Evolutionary conservation across 2,113 vertebrate species (phyloP).

Genomic region (Scatophagus argus): DNA sequence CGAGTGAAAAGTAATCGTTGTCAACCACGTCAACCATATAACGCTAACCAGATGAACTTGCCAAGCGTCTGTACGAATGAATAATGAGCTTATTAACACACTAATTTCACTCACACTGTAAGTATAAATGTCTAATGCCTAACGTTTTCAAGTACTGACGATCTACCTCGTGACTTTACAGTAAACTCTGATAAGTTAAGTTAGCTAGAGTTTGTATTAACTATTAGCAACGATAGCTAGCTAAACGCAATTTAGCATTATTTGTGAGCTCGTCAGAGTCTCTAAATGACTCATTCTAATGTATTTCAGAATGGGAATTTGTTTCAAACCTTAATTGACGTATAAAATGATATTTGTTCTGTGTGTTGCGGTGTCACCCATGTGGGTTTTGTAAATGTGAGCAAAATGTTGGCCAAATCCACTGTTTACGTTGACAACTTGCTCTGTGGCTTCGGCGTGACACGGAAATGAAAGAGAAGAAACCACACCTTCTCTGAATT

Average conservation of each 20-base stretch:
- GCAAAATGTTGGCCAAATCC: background rate
- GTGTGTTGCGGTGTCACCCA: background rate
- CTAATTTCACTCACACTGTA: background rate
- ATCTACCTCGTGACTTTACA: background rate
- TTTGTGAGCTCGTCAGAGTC: background rate
- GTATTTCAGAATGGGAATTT: background rate
- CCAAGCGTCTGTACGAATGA: background rate
- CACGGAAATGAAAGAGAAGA: conserved; percentile 49
- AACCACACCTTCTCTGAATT: rapidly evolving
- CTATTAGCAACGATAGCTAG: conserved; percentile 1
- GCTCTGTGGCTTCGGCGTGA: background rate
- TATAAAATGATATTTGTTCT: background rate
- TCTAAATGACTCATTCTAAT: background rate
- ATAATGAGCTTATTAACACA: background rate
- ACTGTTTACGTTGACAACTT: conserved; percentile 49
- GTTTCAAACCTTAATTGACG: background rate
- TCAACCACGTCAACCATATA: background rate
- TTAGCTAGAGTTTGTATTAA: background rate
- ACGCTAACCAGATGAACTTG: background rate
- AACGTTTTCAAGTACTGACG: too few species aligned
- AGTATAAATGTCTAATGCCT: background rate
- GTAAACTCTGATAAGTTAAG: background rate
- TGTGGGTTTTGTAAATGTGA: background rate
- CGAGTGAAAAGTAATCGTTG: background rate
- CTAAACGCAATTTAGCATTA: conserved; percentile 28